These are phyloP conservation scores for Apis laboriosa DNA, from an alignment of 1,140 invertebrate species.

Conservation along the genomic window DNA sequence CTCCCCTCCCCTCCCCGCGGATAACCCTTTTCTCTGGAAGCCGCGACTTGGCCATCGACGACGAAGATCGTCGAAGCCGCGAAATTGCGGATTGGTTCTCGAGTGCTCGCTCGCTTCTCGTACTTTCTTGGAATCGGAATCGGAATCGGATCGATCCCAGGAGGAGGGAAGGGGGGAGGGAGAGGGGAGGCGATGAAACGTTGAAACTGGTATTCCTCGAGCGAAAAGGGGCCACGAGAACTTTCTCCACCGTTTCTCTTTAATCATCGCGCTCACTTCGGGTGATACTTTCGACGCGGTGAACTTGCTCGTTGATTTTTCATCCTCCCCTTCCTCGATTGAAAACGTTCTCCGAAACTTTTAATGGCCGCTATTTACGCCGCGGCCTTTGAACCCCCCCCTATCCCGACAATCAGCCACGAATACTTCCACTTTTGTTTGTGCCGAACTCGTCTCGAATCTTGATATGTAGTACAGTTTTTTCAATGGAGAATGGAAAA, in stretches of 20 bases:
- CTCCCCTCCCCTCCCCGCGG: background rate
- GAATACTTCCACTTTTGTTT: background rate
- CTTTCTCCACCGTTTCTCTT: constrained; percentile 1
- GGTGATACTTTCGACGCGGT: constrained; percentile 19
- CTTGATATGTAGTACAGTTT: too few species aligned
- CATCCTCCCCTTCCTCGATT: background rate
- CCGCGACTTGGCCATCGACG: constrained; percentile 34
- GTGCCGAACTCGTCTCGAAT: background rate
- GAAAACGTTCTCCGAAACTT: constrained; percentile 9
- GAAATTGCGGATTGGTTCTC: constrained; percentile 46
- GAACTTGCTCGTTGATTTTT: constrained; percentile 12
- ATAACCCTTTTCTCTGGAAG: constrained; percentile 54
- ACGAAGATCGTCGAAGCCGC: constrained; percentile 38
- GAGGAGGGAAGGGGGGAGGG: too few species aligned
- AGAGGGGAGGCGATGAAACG: too few species aligned
- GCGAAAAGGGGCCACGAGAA: background rate
- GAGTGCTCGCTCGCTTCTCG: background rate
- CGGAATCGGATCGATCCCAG: background rate
- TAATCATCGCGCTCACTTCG: background rate
- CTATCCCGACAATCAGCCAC: constrained; percentile 13
- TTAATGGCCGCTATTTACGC: constrained; percentile 6
- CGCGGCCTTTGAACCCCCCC: background rate
- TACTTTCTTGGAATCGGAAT: background rate
- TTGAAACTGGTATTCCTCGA: background rate
- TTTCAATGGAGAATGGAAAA: too few species aligned